phyloP scores from a whole-genome alignment of 30 jellyfish, hydroid and myxozoan genomes.

The Hydractinia symbiolongicarpus region DNA sequence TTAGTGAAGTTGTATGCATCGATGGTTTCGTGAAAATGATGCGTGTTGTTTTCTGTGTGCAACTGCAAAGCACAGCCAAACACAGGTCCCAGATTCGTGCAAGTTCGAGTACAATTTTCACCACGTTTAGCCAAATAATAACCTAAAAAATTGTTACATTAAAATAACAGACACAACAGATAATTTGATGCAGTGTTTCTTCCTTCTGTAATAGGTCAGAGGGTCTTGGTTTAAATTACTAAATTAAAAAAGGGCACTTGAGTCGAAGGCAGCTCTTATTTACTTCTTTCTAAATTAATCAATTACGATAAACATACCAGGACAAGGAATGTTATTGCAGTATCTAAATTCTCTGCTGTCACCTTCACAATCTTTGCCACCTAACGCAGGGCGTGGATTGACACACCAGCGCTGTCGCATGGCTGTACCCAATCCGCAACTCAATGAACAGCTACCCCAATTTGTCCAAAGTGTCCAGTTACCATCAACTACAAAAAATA shows the following conservation, averaged over 20 bases:
- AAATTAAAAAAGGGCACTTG: too few species aligned
- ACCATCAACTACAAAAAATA: not conserved
- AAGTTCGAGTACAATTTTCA: not conserved
- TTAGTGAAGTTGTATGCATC: conserved; percentile 1
- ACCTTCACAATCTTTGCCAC: conserved; percentile 1
- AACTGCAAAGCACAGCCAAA: not conserved
- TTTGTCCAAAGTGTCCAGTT: conserved; percentile 17
- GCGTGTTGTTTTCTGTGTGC: not conserved
- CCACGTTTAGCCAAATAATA: conserved; percentile 1
- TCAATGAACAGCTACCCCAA: conserved; percentile 11
- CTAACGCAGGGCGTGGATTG: not conserved
- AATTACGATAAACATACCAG: not conserved
- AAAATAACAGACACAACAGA: too few species aligned
- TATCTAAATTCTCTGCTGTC: not conserved
- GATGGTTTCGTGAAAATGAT: not conserved
- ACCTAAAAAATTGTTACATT: not conserved
- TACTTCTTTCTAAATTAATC: not conserved
- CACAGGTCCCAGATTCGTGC: not conserved
- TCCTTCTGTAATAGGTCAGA: too few species aligned
- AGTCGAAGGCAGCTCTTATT: too few species aligned
- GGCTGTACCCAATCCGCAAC: not conserved
- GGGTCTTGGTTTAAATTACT: too few species aligned
- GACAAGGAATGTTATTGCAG: conserved; percentile 8
- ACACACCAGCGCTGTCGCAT: conserved; percentile 16
- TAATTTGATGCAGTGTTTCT: too few species aligned